Percentiles rank a stretch among this genome's conserved stretches.
phyloP scores from a whole-genome alignment of 2,797 vertebrate genomes.

The Acrossocheilus wenchowensis region DNA sequence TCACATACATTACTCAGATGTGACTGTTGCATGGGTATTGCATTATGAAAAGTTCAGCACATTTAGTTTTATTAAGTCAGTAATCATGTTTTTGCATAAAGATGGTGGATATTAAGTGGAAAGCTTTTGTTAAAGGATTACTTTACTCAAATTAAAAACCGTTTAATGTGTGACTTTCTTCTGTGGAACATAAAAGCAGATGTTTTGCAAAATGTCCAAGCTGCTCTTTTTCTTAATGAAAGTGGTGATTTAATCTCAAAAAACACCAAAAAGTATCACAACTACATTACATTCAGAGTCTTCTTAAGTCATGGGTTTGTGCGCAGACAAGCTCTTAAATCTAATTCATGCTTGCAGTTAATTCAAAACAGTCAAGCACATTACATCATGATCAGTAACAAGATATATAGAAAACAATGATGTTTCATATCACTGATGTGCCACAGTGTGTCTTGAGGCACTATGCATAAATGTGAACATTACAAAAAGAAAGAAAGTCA shows the following conservation, averaged over 20 bases:
- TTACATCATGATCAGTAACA: constrained; percentile 12
- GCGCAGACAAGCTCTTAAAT: background rate
- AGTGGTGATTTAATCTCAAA: background rate
- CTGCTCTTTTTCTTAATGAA: background rate
- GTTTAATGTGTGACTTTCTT: background rate
- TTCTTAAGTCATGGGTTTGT: background rate
- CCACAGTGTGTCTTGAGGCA: background rate
- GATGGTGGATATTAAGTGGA: background rate
- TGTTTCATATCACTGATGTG: background rate
- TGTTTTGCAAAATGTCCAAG: background rate
- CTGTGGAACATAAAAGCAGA: background rate
- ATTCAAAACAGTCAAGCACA: constrained; percentile 10
- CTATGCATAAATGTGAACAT: background rate
- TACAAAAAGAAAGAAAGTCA: background rate
- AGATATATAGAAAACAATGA: background rate
- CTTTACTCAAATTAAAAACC: background rate
- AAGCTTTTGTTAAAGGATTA: background rate
- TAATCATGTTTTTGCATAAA: background rate
- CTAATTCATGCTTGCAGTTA: background rate
- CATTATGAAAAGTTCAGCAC: constrained; percentile 16
- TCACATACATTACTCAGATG: constrained; percentile 9
- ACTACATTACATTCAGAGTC: background rate
- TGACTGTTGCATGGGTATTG: constrained; percentile 29
- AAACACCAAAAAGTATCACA: background rate
- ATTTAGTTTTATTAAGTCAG: background rate